Conservation (phyloP, 2,113 vertebrate species). For the Leucoraja erinaceus region DNA sequence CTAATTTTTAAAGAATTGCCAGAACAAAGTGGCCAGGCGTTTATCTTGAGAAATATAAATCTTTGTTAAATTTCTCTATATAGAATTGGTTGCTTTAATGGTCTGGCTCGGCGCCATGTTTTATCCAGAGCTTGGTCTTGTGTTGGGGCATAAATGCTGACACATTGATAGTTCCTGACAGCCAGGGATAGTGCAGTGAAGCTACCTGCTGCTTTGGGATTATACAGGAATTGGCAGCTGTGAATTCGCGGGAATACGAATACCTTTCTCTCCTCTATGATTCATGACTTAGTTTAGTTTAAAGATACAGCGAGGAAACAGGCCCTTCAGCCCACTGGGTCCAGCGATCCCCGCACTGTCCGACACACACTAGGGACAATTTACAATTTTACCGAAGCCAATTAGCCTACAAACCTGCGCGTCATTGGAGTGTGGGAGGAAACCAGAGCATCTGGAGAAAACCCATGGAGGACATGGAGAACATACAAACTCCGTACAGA, state of each 20-base stretch:
- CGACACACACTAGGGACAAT: too few species aligned
- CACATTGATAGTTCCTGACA: neutral
- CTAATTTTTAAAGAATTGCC: conserved; percentile 18
- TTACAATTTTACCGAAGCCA: too few species aligned
- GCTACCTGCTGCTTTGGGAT: neutral
- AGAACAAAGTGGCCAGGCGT: conserved; percentile 22
- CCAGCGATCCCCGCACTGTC: too few species aligned
- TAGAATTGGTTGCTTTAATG: conserved; percentile 41
- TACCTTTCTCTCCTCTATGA: too few species aligned
- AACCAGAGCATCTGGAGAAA: too few species aligned
- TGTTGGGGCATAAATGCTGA: neutral
- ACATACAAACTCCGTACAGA: too few species aligned
- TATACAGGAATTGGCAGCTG: neutral
- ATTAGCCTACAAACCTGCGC: too few species aligned
- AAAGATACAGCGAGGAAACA: too few species aligned
- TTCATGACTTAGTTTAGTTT: too few species aligned
- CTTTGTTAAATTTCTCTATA: conserved; percentile 40
- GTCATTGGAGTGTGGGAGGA: too few species aligned
- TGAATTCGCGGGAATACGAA: neutral
- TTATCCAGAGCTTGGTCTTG: conserved; percentile 13
- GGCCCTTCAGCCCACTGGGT: too few species aligned
- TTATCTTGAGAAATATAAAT: neutral
- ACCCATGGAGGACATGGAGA: too few species aligned
- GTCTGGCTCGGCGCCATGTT: neutral
- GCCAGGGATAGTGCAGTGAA: neutral